Evolutionary conservation across 2,113 vertebrate species (phyloP).

Genomic region (Dermatemys mawii): DNA sequence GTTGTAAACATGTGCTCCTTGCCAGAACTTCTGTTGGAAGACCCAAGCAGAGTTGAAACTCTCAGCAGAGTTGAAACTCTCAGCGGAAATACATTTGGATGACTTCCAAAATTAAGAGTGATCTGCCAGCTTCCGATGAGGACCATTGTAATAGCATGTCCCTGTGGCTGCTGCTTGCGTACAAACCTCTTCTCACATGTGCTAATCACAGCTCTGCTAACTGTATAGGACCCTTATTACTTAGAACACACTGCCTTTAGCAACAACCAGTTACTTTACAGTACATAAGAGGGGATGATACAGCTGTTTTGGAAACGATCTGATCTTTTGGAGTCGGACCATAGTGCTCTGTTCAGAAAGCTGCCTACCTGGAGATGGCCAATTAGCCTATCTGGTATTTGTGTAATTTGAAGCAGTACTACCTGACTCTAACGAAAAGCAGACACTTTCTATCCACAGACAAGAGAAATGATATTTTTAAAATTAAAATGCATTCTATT

Average conservation of each 20-base stretch:
- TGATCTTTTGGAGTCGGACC: background rate
- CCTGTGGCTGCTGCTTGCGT: background rate
- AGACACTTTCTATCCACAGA: background rate
- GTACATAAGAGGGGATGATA: background rate
- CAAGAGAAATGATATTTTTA: background rate
- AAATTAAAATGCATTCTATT: background rate
- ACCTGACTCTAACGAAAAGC: background rate
- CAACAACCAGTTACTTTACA: background rate
- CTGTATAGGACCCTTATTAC: background rate
- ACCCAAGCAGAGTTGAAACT: background rate
- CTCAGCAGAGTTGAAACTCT: background rate
- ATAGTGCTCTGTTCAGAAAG: background rate
- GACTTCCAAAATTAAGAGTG: background rate
- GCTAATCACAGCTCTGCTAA: background rate
- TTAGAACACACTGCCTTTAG: background rate
- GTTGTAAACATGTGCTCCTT: background rate
- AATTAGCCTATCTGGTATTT: background rate
- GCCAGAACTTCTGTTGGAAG: background rate
- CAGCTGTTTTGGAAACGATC: background rate
- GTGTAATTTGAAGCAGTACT: background rate
- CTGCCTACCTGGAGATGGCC: background rate
- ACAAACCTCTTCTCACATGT: background rate
- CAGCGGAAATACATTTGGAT: background rate
- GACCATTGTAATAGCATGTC: background rate
- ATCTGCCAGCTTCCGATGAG: background rate